Evolutionary conservation across 2,113 vertebrate genomes (phyloP).

Genomic region (Nerophis ophidion): DNA sequence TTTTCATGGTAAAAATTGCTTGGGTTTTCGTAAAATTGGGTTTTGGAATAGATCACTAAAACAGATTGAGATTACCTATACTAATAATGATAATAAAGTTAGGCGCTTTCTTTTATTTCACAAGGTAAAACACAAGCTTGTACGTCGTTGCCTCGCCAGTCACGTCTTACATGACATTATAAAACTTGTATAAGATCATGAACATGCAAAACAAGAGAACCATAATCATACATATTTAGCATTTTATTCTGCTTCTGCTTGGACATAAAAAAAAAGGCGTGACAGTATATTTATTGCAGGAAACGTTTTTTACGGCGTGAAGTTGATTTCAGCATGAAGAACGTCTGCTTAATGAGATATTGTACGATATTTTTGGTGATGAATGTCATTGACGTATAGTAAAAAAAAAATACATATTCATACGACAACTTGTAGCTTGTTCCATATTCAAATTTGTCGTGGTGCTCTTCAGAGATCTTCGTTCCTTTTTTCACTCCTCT

Average conservation of each 20-base stretch:
- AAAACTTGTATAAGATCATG: constrained; percentile 67
- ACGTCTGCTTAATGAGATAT: constrained; percentile 15
- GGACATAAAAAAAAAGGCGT: constrained; percentile 22
- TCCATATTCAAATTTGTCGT: constrained; percentile 2
- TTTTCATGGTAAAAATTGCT: no score
- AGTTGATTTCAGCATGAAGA: constrained; percentile 25
- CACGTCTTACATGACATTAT: constrained; percentile 51
- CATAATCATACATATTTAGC: constrained; percentile 69
- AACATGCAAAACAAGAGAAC: constrained; percentile 68
- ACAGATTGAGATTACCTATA: no score
- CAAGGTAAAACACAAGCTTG: no score
- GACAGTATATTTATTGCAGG: constrained; percentile 22
- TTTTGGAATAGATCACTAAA: no score
- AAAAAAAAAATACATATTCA: constrained; percentile 39
- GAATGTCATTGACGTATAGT: constrained; percentile 29
- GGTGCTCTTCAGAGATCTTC: constrained; percentile 6
- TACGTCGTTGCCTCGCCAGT: constrained; percentile 24
- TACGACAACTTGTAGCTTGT: not conserved
- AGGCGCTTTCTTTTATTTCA: no score
- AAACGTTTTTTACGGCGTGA: constrained; percentile 10
- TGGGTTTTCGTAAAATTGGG: no score
- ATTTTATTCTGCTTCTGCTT: not conserved
- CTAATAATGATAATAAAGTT: no score
- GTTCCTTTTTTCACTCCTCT: not conserved
- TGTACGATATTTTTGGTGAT: constrained; percentile 16